A percentile compares a stretch with the other conserved stretches of the same genome.
Conservation (phyloP, 2,888 invertebrate species). For the Poecilobothrus nobilitatus region DNA sequence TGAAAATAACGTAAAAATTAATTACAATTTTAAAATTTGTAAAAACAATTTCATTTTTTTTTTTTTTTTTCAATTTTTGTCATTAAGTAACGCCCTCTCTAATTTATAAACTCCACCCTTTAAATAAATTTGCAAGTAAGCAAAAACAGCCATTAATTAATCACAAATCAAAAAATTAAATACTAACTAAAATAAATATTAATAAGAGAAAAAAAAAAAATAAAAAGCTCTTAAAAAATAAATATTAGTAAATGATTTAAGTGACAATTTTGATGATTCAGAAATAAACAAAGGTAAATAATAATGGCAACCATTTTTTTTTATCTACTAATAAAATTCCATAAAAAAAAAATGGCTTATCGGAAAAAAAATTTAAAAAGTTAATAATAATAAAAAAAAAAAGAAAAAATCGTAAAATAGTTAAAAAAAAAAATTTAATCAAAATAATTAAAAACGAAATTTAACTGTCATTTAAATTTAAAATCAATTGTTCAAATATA, state of each 20-base stretch:
- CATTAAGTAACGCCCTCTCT: background rate
- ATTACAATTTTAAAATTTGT: too few relatives aligned
- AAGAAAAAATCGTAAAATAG: too few relatives aligned
- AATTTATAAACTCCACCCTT: background rate
- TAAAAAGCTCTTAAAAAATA: background rate
- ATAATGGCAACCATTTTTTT: background rate
- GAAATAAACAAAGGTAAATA: background rate
- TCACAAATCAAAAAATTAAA: background rate
- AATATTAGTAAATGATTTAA: background rate
- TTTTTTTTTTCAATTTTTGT: too few relatives aligned
- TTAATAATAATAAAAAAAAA: background rate
- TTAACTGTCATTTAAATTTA: too few relatives aligned
- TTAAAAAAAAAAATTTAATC: too few relatives aligned
- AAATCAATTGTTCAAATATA: too few relatives aligned
- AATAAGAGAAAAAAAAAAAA: background rate
- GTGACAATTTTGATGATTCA: background rate
- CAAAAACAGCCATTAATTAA: background rate
- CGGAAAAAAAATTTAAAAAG: background rate
- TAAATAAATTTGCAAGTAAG: background rate
- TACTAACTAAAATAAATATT: background rate
- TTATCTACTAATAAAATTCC: background rate
- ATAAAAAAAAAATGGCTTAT: background rate
- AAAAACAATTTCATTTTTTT: too few relatives aligned
- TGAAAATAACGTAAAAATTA: too few relatives aligned
- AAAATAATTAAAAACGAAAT: too few relatives aligned